These are phyloP conservation scores for Shargacucullia verbasci DNA, from an alignment of 2,888 invertebrate genomes.

Conservation along the genomic window DNA sequence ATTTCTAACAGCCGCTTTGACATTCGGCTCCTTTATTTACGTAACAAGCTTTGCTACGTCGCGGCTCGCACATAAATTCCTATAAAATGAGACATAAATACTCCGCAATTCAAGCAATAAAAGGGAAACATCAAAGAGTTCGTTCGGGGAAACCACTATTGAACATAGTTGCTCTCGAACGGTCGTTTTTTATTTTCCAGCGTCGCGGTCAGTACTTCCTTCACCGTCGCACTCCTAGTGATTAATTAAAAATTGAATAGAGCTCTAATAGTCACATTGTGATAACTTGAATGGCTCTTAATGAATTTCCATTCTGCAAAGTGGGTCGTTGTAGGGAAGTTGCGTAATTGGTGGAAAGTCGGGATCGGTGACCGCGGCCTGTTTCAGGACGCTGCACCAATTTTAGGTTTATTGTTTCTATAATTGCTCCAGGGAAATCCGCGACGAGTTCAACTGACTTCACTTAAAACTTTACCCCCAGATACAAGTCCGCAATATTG, in stretches of 20 bases:
- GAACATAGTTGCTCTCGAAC: slow-evolving; percentile 64
- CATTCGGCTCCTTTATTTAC: slow-evolving; percentile 68
- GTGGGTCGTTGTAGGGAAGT: slow-evolving; percentile 79
- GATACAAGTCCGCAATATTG: slow-evolving; percentile 62
- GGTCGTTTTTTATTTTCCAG: slow-evolving; percentile 52
- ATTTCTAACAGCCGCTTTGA: slow-evolving; percentile 71
- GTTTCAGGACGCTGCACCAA: slow-evolving; percentile 78
- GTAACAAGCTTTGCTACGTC: slow-evolving; percentile 66
- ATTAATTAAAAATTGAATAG: slow-evolving; percentile 83
- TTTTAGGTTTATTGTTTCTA: slow-evolving; percentile 87
- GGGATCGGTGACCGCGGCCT: slow-evolving; percentile 79
- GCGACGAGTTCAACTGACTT: slow-evolving; percentile 67
- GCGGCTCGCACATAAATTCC: slow-evolving; percentile 73
- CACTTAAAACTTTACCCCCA: slow-evolving; percentile 70
- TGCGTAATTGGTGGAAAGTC: slow-evolving; percentile 81
- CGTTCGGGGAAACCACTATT: slow-evolving; percentile 71
- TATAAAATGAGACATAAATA: slow-evolving; percentile 79
- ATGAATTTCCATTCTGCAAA: slow-evolving; percentile 84
- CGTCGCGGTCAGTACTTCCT: slow-evolving; percentile 56
- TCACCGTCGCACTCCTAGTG: slow-evolving; percentile 46
- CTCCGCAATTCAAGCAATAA: slow-evolving; percentile 73
- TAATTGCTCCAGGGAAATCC: slow-evolving; percentile 84
- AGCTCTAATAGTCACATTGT: slow-evolving; percentile 84
- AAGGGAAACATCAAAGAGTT: slow-evolving; percentile 79
- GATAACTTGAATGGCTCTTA: slow-evolving; percentile 85